Percentiles rank a stretch among this genome's conserved stretches.
These are phyloP conservation scores for Gambusia affinis DNA, from an alignment of 2,113 vertebrate genomes.

Conservation along the genomic window DNA sequence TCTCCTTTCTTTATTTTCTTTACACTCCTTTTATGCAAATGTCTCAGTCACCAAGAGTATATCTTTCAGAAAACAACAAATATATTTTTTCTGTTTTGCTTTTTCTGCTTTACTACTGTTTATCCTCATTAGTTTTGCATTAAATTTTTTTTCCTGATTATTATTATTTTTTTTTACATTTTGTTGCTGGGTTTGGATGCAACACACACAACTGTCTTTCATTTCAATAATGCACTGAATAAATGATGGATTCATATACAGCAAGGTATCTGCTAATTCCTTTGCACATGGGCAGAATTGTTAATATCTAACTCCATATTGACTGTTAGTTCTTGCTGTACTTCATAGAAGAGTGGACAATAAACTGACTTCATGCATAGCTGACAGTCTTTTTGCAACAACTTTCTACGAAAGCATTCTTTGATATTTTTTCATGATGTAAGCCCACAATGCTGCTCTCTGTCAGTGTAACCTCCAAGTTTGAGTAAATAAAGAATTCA, in stretches of 20 bases:
- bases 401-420: constrained; percentile 22
- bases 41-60: constrained; percentile 22
- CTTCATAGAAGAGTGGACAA: constrained; percentile 22
- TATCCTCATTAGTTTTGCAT: constrained; percentile 4
- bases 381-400: constrained; percentile 22
- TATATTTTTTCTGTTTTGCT: constrained; percentile 51
- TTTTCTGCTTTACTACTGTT: constrained; percentile 32
- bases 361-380: constrained; percentile 22
- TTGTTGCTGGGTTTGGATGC: constrained; percentile 28
- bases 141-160: background rate
- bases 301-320: constrained; percentile 8
- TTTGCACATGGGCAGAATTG: constrained; percentile 19
- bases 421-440: constrained; percentile 32
- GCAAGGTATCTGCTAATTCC: constrained; percentile 4
- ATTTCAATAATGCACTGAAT: constrained; percentile 71
- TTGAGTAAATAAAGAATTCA: constrained; percentile 69
- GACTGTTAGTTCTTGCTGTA: constrained; percentile 5
- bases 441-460: constrained; percentile 54
- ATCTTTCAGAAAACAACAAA: constrained; percentile 26
- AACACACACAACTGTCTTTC: constrained; percentile 45
- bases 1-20: constrained; percentile 9
- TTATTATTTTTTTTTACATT: constrained; percentile 6
- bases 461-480: constrained; percentile 9
- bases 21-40: constrained; percentile 42
- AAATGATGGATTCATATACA: background rate